These are phyloP conservation scores for Mastomys coucha DNA, from an alignment of 2,113 vertebrate genomes.

Conservation along the genomic window DNA sequence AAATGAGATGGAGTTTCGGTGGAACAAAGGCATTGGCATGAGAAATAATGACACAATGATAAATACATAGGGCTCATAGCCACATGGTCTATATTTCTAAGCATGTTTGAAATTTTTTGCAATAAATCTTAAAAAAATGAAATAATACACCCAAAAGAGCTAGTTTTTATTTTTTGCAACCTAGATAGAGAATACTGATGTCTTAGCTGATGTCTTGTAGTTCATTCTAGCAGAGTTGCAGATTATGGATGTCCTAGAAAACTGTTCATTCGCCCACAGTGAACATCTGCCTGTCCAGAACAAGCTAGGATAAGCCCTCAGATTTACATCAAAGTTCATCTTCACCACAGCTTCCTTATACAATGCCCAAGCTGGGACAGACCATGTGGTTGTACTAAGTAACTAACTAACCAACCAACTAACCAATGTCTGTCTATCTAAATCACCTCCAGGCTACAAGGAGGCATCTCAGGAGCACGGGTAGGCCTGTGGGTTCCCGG, in stretches of 20 bases:
- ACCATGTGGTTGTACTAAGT: neutral
- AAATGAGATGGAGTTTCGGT: neutral
- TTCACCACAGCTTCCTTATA: neutral
- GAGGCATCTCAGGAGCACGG: neutral
- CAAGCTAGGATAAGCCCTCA: neutral
- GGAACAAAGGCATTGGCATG: neutral
- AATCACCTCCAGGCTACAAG: neutral
- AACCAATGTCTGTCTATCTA: neutral
- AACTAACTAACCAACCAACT: too few relatives aligned
- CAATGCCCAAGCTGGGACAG: neutral
- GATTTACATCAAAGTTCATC: neutral
- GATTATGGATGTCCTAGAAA: neutral
- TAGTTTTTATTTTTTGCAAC: neutral
- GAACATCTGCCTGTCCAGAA: neutral
- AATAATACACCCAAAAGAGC: neutral
- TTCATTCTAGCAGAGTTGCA: neutral
- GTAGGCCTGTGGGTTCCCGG: neutral
- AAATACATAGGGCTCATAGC: neutral
- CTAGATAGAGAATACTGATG: neutral
- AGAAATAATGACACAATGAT: neutral
- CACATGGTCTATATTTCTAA: neutral
- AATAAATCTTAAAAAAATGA: neutral
- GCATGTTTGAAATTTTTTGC: neutral
- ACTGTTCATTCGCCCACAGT: neutral
- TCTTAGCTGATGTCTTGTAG: neutral